These are phyloP conservation scores for Latrodectus elegans DNA, from an alignment of 2,888 invertebrate genomes.

Conservation along the genomic window DNA sequence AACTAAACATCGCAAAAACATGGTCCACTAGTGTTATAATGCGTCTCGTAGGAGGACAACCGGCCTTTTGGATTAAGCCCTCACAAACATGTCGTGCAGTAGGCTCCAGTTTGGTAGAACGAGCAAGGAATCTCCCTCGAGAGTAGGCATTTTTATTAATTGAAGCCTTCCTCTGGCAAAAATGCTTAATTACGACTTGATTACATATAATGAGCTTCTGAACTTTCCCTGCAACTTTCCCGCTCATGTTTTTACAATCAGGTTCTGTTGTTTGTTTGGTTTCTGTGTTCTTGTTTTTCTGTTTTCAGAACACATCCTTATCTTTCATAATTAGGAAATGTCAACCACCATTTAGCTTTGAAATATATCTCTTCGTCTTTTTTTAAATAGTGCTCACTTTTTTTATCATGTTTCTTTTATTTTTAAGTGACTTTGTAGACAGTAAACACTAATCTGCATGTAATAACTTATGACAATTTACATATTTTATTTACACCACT, in stretches of 20 bases:
- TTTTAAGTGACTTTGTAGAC: not conserved
- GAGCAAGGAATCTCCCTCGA: not conserved
- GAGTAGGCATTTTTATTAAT: constrained; percentile 36
- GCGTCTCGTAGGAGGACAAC: not conserved
- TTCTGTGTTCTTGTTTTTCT: not conserved
- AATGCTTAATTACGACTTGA: constrained; percentile 54
- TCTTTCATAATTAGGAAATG: not conserved
- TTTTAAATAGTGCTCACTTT: not conserved
- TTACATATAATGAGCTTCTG: constrained; percentile 39
- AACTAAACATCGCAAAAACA: constrained; percentile 11
- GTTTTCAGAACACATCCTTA: not conserved
- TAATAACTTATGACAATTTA: not conserved
- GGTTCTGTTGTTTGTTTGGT: not conserved
- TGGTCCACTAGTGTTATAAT: not conserved
- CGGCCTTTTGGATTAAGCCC: not conserved
- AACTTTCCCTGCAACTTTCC: not conserved
- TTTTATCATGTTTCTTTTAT: constrained; percentile 4
- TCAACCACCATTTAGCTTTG: not conserved
- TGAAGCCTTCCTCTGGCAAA: constrained; percentile 16
- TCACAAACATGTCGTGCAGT: not conserved
- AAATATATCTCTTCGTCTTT: not conserved
- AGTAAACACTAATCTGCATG: no score
- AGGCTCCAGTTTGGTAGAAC: not conserved
- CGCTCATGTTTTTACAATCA: not conserved
- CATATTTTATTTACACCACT: not conserved